phyloP scores from a whole-genome alignment of 64 coral and sea anemone species.

The Montipora sp. region DNA sequence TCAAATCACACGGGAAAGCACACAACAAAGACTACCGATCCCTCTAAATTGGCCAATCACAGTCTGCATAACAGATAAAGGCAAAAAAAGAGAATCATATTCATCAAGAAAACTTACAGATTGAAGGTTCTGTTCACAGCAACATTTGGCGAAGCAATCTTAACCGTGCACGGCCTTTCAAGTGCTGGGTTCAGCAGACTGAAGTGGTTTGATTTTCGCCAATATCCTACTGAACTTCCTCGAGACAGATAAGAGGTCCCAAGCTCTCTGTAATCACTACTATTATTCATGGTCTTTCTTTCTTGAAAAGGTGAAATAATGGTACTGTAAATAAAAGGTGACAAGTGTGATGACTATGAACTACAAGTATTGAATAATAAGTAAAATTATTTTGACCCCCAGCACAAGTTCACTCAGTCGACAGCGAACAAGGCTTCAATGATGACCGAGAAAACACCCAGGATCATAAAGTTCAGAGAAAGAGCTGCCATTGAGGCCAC shows the following conservation, averaged over 20 bases:
- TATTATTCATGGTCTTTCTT: constrained; percentile 2
- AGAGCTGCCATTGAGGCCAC: too few species aligned
- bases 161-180: constrained; percentile 4
- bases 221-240: background rate
- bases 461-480: too few species aligned
- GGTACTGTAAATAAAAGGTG: background rate
- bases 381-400: too few species aligned
- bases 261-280: background rate
- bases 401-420: too few species aligned
- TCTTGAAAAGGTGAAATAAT: constrained; percentile 9
- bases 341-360: background rate
- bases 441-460: too few species aligned
- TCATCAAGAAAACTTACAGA: background rate
- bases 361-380: background rate
- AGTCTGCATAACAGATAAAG: too few species aligned
- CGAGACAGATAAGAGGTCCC: background rate
- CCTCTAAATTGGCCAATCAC: too few species aligned
- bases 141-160: constrained; percentile 42
- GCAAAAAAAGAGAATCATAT: background rate
- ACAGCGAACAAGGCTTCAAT: too few species aligned
- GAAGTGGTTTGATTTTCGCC: constrained; percentile 33
- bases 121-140: constrained; percentile 27
- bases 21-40: too few species aligned
- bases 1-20: too few species aligned
- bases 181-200: constrained; percentile 39